Evolutionary conservation across 92 coral and sea anemone genomes (phyloP), one percentile per base, ranked within the genome.

Genomic region (Nematostella vectensis): DNA sequence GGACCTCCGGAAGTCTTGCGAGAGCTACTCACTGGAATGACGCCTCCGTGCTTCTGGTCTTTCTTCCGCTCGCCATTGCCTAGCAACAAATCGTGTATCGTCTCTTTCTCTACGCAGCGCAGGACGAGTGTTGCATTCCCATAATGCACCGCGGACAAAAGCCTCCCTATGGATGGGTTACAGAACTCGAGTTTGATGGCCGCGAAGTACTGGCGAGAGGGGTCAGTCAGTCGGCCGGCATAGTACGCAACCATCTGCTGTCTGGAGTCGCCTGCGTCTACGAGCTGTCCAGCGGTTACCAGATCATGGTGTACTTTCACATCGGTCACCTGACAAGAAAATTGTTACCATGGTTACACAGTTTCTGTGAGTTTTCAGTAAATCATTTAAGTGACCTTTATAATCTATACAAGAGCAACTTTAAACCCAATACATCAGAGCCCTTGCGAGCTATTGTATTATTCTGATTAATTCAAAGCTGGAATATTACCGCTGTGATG

Each of bases 401-500:
- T n/a, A n/a, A n/a, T n/a, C n/a, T n/a, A n/a, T n/a, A n/a, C n/a
- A n/a, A n/a, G n/a, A n/a, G n/a, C n/a, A n/a, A n/a, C n/a, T n/a
- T n/a, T n/a, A n/a, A n/a, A n/a, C n/a, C n/a, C n/a, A n/a, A n/a
- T n/a, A n/a, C n/a, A n/a, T n/a, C n/a, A n/a, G n/a, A n/a, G n/a
- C n/a, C n/a, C n/a, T n/a, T n/a, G n/a, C n/a, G n/a, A n/a, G n/a
- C n/a, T n/a, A n/a, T n/a, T n/a, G n/a, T n/a, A n/a, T n/a, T n/a
- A n/a, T n/a, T n/a, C n/a, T n/a, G n/a, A n/a, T n/a, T n/a, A n/a
- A n/a, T 44, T 3, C 3, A 55, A 15, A 3, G 29, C 29, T 15
- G 12, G 16, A 1, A 50, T 15, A 68, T 64, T 69, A 75, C 88
- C 67, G 70, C 70, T 25, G 82, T 82, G 47, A 81, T 75, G n/a